Evolutionary conservation across 92 coral and sea anemone species (phyloP), one percentile per base, ranked within the genome.

Genomic region (Pocillopora grandis): DNA sequence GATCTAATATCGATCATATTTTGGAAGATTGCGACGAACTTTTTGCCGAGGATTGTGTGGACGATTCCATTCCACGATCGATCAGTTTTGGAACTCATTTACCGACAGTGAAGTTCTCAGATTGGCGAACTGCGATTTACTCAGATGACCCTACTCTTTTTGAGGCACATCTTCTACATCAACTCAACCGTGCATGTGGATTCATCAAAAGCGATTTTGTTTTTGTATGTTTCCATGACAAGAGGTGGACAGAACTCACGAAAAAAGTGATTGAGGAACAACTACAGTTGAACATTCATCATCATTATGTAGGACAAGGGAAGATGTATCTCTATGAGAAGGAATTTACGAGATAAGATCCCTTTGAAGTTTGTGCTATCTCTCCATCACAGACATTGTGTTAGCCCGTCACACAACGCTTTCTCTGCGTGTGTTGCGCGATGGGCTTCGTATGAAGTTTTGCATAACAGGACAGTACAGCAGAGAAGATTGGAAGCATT

Each of bases 1-100:
- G 86, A 70, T 88, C 94, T 42, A 95, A 95, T 85, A 69, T 90
- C 76, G 90, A 94, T 72, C 89, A 86, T 80, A 61, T 95, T 18
- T 81, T 90, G 65, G 89, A 86, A 67, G 98, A 94, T 31, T 35
- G 81, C 76, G 93, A 94, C 67, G 88, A 88, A 75, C 27, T 88
- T 82, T 84, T 92, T 69, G 94, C 88, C 27, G 96, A 92, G 27
- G 78, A 92, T 21, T 80, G 58, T 69, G 81, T 79, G 37, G 72
- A 71, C 60, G 80, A 83, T 17, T 61, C 66, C 16, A 78, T 65
- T 5, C 95, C 94, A 12, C 88, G 82, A 75, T 92, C 96, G 15
- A 90, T 95, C 58, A 92, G 98, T 60, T 94, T 90, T 66, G 98
- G 98, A 4, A 83, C 94, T 67, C 80, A 71, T 27, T 93, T 94